phyloP scores from a whole-genome alignment of 1,140 invertebrate species.

The Spodoptera frugiperda region DNA sequence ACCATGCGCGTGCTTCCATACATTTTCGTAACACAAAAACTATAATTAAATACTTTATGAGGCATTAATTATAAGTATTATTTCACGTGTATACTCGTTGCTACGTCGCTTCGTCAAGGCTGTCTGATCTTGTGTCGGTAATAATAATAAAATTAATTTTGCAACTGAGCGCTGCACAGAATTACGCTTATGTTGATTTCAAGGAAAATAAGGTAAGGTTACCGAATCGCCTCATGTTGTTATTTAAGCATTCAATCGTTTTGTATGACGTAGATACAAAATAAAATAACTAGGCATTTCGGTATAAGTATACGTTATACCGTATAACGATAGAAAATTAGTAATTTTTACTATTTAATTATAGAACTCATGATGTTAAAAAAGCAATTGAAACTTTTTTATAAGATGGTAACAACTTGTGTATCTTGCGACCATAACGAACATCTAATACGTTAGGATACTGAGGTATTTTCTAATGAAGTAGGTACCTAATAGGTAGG shows the following conservation, averaged over 20 bases:
- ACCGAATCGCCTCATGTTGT: conserved; percentile 6
- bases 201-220: conserved; percentile 39
- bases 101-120: conserved; percentile 50
- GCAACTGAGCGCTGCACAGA: conserved; percentile 31
- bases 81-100: conserved; percentile 45
- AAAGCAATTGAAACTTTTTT: no score
- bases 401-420: no score
- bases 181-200: conserved; percentile 4
- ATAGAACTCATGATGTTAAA: no score
- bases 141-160: conserved; percentile 49
- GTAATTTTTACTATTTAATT: no score
- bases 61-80: conserved; percentile 28
- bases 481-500: no score
- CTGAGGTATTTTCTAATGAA: no score
- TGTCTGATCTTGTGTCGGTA: conserved; percentile 48
- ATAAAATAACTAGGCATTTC: no score
- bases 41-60: conserved; percentile 1
- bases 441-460: no score
- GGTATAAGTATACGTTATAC: no score
- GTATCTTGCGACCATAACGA: no score
- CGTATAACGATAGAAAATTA: no score
- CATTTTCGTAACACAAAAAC: conserved; percentile 7
- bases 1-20: background rate
- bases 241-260: background rate
- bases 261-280: background rate